phyloP scores from a whole-genome alignment of 2,888 invertebrate species.

The Ceramica pisi region DNA sequence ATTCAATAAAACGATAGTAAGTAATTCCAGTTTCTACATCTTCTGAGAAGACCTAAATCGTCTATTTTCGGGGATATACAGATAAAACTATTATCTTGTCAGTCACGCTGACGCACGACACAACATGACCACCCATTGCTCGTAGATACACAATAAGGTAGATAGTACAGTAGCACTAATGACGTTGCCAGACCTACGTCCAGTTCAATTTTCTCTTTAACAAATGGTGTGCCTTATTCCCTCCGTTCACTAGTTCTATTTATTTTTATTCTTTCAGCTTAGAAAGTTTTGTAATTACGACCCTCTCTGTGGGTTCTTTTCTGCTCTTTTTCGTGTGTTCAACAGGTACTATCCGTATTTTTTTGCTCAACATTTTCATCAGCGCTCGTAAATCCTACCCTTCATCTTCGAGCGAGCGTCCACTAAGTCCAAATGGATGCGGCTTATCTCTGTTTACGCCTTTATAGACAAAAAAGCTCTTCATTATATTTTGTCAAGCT shows the following conservation, averaged over 20 bases:
- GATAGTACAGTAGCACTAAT: slow-evolving; percentile 25
- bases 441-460: slow-evolving; percentile 30
- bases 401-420: slow-evolving; percentile 38
- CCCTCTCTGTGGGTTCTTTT: slow-evolving; percentile 57
- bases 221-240: slow-evolving; percentile 44
- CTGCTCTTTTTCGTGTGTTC: slow-evolving; percentile 54
- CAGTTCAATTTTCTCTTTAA: slow-evolving; percentile 45
- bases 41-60: background rate
- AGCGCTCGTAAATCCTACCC: slow-evolving; percentile 54
- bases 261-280: slow-evolving; percentile 64
- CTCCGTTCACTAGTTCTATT: slow-evolving; percentile 69
- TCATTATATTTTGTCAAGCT: slow-evolving; percentile 14
- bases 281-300: slow-evolving; percentile 76
- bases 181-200: slow-evolving; percentile 31
- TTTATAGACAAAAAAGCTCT: slow-evolving; percentile 17
- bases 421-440: slow-evolving; percentile 51
- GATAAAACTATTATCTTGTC: slow-evolving; percentile 22
- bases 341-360: slow-evolving; percentile 71
- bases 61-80: background rate
- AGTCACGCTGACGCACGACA: slow-evolving; percentile 7
- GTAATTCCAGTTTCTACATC: background rate
- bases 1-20: too few species aligned
- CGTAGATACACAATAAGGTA: slow-evolving; percentile 13
- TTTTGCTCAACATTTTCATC: slow-evolving; percentile 71
- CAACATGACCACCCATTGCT: slow-evolving; percentile 9